Evolutionary conservation across 2,113 vertebrate species (phyloP), one percentile per base, ranked within the genome.

Genomic region (Petrocephalus microphthalmus): DNA sequence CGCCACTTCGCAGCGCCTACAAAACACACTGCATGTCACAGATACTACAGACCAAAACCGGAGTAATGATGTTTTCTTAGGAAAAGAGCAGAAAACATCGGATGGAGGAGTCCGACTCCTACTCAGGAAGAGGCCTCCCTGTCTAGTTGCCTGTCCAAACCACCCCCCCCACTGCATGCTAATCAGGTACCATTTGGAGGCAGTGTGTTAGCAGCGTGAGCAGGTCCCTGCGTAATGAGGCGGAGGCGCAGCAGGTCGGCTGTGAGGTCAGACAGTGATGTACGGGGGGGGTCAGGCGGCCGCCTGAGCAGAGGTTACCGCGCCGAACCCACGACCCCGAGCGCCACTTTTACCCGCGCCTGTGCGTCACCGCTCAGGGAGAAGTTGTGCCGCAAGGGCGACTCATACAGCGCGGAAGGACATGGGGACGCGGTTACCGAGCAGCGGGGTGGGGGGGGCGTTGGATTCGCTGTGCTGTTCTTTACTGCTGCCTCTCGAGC

Each of bases 181-280:
- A 71, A 71, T 37, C 67, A 37, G 67, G 33, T 33, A 17, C 67
- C n/a, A 71, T 71, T 33, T 71, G 67, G 25, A 74, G 15, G 15
- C 25, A 33, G 67, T 74, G 67, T 74, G 67, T 74, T 37, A 64
- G 60, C 1, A 3, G 13, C 37, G 67, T 33, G 67, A 5, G 29
- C 67, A 74, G 33, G 19, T 74, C 33, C 15, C 25, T 74, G 67
- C 37, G 67, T 37, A 74, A 37, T 74, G 67, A 74, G 29, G 67
- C 67, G 5, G 29, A 33, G 1, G 5, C 67, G 5, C 67, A 37
- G 67, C 8, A 2, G 60, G 60, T 64, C n/a, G n/a, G 60, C 60
- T 29, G 60, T 74, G 67, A 37, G 67, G 67, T 74, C 67, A 74
- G 67, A 74, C 67, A 74, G 67, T 74, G 67, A 74, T 74, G 67